Percentiles rank a stretch among this genome's conserved stretches.
phyloP scores from a whole-genome alignment of 2,888 invertebrate genomes.

The Diaperis boleti region DNA sequence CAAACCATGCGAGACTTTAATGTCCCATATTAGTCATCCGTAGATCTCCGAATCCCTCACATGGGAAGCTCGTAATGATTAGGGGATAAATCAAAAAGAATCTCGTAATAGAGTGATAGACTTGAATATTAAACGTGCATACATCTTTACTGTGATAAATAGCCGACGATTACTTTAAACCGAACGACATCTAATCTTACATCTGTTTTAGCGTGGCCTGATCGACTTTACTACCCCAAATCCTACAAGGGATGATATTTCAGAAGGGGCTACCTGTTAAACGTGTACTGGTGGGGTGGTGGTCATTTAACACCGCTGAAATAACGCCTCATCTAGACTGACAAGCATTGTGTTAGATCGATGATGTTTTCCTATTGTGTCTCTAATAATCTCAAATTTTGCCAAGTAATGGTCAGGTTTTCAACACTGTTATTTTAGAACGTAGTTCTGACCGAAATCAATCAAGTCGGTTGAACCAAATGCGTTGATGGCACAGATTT shows the following conservation, averaged over 20 bases:
- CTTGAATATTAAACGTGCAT: conserved; percentile 40
- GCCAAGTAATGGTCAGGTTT: conserved; percentile 22
- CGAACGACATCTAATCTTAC: conserved; percentile 15
- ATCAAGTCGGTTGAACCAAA: no score
- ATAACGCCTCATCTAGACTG: conserved; percentile 36
- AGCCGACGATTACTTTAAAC: conserved; percentile 2
- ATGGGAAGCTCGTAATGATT: conserved; percentile 54
- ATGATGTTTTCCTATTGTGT: conserved; percentile 29
- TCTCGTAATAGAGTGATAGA: conserved; percentile 42
- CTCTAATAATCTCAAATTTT: conserved; percentile 19
- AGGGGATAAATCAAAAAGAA: conserved; percentile 55
- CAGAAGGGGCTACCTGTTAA: conserved; percentile 41
- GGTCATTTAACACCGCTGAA: conserved; percentile 41
- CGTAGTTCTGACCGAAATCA: conserved; percentile 2
- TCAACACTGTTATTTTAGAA: conserved; percentile 20
- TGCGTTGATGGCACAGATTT: no score
- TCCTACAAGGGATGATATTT: conserved; percentile 38
- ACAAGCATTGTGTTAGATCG: conserved; percentile 41
- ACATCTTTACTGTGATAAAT: conserved; percentile 15
- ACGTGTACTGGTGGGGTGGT: conserved; percentile 24
- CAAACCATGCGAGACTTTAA: conserved; percentile 51
- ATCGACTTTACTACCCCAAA: conserved; percentile 18
- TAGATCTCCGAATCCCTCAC: conserved; percentile 49
- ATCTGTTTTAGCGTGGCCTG: conserved; percentile 36
- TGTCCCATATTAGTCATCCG: conserved; percentile 57